Percentiles rank a stretch among this genome's conserved stretches.
These are phyloP conservation scores for Cryptoleucopteryx plumbea DNA, from an alignment of 2,113 vertebrate genomes.

Conservation along the genomic window DNA sequence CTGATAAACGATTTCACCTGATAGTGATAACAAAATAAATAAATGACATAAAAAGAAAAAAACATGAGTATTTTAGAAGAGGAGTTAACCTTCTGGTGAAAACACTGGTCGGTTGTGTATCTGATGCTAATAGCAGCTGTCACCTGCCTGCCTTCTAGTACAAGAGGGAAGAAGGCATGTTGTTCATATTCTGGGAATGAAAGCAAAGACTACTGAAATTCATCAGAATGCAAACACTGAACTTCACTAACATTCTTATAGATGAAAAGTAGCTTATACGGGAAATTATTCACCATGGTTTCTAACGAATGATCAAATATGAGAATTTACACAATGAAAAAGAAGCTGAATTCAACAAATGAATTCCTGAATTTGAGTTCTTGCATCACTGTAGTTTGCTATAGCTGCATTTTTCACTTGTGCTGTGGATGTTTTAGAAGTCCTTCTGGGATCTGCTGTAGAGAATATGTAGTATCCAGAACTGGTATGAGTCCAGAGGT, in stretches of 20 bases:
- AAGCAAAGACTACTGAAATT: background rate
- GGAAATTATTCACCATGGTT: background rate
- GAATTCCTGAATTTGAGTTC: background rate
- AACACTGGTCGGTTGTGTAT: background rate
- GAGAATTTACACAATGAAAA: background rate
- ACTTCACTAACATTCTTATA: background rate
- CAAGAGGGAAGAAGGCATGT: background rate
- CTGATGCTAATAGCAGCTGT: background rate
- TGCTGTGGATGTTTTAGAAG: background rate
- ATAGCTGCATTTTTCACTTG: background rate
- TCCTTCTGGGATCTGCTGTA: background rate
- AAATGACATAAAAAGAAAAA: background rate
- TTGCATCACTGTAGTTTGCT: background rate
- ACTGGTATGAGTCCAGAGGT: background rate
- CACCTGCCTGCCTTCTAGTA: background rate
- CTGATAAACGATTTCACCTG: background rate
- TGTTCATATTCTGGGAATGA: background rate
- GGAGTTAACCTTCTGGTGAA: background rate
- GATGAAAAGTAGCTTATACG: background rate
- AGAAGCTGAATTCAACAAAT: background rate
- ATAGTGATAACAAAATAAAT: background rate
- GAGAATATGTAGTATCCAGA: background rate
- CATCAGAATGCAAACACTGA: background rate
- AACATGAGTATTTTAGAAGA: background rate
- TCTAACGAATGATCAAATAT: background rate